Evolutionary conservation across 2,113 vertebrate species (phyloP).

Genomic region (Picathartes gymnocephalus): DNA sequence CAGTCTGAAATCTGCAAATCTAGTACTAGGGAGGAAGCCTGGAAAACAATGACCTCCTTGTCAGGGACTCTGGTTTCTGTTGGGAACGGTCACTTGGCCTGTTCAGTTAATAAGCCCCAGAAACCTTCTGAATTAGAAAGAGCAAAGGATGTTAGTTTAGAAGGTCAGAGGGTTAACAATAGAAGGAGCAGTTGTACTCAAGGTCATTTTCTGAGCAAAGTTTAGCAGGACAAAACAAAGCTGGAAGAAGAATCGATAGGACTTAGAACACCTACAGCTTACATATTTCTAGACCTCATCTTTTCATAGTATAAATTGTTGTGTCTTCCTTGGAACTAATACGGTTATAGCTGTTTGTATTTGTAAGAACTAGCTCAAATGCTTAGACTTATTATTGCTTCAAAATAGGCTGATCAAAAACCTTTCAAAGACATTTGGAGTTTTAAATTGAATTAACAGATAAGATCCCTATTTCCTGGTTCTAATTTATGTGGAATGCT

Average conservation of each 20-base stretch:
- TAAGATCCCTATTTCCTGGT: conserved; percentile 24
- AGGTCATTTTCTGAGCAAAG: conserved; percentile 13
- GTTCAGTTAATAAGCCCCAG: conserved; percentile 61
- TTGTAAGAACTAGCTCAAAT: not conserved
- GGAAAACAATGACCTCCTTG: conserved; percentile 58
- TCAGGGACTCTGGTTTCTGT: conserved; percentile 42
- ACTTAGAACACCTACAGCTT: not conserved
- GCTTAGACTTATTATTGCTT: not conserved
- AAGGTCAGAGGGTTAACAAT: conserved; percentile 60
- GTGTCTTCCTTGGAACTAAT: not conserved
- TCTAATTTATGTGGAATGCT: conserved; percentile 56
- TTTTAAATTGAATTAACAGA: conserved; percentile 31
- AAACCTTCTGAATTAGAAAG: conserved; percentile 50
- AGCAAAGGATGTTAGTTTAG: conserved; percentile 63
- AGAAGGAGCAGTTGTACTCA: conserved; percentile 33
- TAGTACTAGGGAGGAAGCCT: conserved; percentile 36
- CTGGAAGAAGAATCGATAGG: not conserved
- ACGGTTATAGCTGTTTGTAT: not conserved
- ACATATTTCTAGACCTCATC: not conserved
- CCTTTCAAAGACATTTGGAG: not conserved
- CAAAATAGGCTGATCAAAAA: not conserved
- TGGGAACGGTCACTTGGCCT: conserved; percentile 51
- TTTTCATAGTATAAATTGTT: not conserved
- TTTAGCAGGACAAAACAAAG: not conserved
- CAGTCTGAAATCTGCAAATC: conserved; percentile 26